Conservation (phyloP, 1,140 invertebrate species). For the Cyphomyrmex costatus region DNA sequence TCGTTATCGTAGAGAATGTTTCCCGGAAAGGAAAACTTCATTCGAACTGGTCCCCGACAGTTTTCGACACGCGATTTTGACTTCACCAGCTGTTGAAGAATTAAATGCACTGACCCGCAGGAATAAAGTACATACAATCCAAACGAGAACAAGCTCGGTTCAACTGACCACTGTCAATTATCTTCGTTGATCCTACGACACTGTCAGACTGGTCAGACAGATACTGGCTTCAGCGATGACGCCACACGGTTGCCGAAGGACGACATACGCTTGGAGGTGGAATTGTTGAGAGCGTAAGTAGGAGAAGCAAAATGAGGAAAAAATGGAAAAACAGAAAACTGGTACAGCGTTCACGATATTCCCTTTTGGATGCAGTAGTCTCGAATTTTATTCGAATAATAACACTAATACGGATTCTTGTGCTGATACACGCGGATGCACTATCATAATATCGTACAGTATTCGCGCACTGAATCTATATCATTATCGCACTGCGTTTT, state of each 20-base stretch:
- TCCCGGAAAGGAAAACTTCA: not conserved
- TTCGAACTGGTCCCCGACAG: not conserved
- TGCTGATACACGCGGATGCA: not conserved
- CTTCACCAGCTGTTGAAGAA: not conserved
- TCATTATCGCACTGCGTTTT: not conserved
- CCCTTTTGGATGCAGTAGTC: not conserved
- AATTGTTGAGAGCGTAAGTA: not conserved
- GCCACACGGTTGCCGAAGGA: conserved; percentile 44
- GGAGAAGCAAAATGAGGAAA: not conserved
- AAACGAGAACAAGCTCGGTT: too few species aligned
- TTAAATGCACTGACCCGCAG: not conserved
- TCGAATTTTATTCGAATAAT: not conserved
- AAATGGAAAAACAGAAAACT: not conserved
- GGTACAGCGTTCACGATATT: not conserved
- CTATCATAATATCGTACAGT: too few species aligned
- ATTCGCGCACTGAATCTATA: not conserved
- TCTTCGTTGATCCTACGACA: conserved; percentile 51
- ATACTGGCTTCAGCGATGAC: conserved; percentile 43
- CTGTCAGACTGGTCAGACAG: conserved; percentile 11
- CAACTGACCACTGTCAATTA: conserved; percentile 2
- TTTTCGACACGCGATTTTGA: not conserved
- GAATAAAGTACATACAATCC: conserved; percentile 8
- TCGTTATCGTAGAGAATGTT: not conserved
- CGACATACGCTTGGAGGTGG: conserved; percentile 8
- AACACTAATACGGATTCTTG: not conserved